Conservation (phyloP, 2,113 vertebrate genomes). For the Erythrolamprus reginae region DNA sequence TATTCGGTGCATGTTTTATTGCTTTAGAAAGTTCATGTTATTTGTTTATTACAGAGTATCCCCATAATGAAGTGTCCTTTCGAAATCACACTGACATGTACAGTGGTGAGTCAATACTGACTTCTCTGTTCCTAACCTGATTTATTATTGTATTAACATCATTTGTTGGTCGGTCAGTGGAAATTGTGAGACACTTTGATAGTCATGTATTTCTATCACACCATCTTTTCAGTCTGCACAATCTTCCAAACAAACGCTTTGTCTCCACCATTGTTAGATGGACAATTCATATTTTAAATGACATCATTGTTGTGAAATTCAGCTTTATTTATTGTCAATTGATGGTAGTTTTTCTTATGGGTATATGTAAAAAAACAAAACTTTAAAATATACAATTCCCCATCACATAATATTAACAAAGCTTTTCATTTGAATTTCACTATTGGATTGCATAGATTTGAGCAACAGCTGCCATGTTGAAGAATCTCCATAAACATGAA, state of each 20-base stretch:
- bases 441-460: neutral
- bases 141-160: conserved; percentile 57
- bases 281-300: neutral
- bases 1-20: conserved; percentile 30
- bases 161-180: conserved; percentile 19
- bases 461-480: neutral
- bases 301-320: neutral
- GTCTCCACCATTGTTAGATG: neutral
- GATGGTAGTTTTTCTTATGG: neutral
- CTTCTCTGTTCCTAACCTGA: conserved; percentile 66
- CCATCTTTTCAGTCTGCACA: neutral
- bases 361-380: neutral
- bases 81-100: conserved; percentile 85
- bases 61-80: conserved; percentile 86
- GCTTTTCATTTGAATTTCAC: neutral
- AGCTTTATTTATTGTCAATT: neutral
- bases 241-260: neutral
- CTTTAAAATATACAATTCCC: neutral
- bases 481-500: rapidly evolving
- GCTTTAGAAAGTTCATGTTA: conserved; percentile 64
- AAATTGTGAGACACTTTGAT: conserved; percentile 9
- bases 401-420: neutral
- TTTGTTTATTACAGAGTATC: conserved; percentile 87
- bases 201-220: neutral
- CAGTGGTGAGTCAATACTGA: conserved; percentile 84